These are phyloP conservation scores for Virgularia gustaviana DNA, from an alignment of 92 coral and sea anemone species.

Conservation along the genomic window DNA sequence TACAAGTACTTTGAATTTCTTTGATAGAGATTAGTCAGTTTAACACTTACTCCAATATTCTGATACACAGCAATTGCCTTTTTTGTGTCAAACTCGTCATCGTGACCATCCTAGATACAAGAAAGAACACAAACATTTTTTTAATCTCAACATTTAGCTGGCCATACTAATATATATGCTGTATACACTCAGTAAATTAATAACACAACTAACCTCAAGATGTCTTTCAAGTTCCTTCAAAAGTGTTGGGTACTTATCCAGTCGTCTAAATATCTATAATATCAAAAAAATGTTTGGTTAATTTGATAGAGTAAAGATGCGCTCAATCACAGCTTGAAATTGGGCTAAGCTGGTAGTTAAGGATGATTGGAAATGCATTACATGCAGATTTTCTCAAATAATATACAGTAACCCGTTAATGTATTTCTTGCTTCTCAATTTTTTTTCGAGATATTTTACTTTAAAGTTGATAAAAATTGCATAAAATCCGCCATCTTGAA, in stretches of 20 bases:
- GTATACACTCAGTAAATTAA: not conserved
- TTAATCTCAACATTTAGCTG: not conserved
- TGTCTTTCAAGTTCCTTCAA: slow-evolving; percentile 93
- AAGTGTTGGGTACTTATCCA: slow-evolving; percentile 90
- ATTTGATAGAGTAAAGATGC: no score
- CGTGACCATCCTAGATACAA: slow-evolving; percentile 77
- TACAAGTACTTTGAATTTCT: no score
- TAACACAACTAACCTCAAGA: slow-evolving; percentile 65
- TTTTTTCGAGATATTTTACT: no score
- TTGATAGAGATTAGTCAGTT: no score
- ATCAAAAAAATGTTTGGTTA: slow-evolving; percentile 11
- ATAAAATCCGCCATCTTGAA: no score
- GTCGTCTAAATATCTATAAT: slow-evolving; percentile 82
- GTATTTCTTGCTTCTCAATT: no score
- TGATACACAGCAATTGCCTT: slow-evolving; percentile 96
- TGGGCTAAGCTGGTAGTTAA: no score
- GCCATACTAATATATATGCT: not conserved
- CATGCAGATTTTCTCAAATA: no score
- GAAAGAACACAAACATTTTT: not conserved
- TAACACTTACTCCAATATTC: slow-evolving; percentile 72
- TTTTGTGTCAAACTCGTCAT: slow-evolving; percentile 92
- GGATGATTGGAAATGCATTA: no score
- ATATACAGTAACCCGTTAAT: no score
- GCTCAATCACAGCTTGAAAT: no score
- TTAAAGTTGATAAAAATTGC: no score